A percentile compares a stretch with the other conserved stretches of the same genome.
These are phyloP conservation scores for Syrmaticus mikado DNA, from an alignment of 2,113 vertebrate genomes.

Conservation along the genomic window DNA sequence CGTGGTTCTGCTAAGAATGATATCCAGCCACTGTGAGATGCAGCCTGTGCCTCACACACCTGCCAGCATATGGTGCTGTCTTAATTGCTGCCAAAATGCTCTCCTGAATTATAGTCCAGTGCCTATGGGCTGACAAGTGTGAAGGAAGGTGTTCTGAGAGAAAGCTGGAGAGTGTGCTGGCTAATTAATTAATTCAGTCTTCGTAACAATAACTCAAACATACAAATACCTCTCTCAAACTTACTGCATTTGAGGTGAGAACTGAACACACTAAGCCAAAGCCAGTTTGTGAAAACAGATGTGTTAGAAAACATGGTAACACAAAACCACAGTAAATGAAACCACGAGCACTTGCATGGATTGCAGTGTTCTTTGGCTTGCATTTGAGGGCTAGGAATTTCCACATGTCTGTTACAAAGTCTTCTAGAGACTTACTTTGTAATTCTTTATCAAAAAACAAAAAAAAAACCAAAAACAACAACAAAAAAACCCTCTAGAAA, in stretches of 20 bases:
- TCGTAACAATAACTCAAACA: neutral
- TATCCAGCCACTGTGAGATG: neutral
- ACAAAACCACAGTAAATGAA: neutral
- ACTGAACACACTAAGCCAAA: neutral
- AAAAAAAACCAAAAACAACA: neutral
- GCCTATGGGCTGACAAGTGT: neutral
- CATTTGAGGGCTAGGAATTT: neutral
- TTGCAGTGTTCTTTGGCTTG: neutral
- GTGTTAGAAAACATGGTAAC: neutral
- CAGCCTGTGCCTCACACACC: neutral
- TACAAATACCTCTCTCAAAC: neutral
- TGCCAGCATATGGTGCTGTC: neutral
- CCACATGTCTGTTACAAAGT: neutral
- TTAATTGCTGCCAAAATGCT: neutral
- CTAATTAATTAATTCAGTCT: neutral
- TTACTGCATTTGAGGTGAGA: neutral
- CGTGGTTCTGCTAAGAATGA: neutral
- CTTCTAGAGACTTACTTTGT: neutral
- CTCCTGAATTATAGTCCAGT: neutral
- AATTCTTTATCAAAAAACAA: neutral
- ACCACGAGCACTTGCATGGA: neutral
- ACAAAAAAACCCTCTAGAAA: conserved; percentile 1
- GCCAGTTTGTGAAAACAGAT: neutral
- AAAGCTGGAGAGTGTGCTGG: neutral
- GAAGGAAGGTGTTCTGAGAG: neutral